Evolutionary conservation across 2,113 vertebrate species (phyloP).

Genomic region (Telmatochromis sp.): DNA sequence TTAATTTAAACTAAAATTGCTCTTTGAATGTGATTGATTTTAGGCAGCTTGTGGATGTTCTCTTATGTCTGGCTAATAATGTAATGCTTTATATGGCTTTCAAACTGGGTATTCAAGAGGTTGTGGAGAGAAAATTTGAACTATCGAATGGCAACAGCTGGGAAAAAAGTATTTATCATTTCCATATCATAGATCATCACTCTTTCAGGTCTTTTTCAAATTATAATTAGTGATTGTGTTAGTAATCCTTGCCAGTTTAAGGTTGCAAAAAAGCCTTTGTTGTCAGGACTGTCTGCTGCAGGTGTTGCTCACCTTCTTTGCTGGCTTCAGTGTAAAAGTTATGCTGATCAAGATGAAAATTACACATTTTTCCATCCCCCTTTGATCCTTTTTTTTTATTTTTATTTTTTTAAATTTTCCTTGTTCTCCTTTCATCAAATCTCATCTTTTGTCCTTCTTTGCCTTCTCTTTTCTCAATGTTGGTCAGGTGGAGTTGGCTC

Average conservation of each 20-base stretch:
- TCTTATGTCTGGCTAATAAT: neutral
- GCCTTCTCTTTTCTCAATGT: neutral
- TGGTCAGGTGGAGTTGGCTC: conserved; percentile 73
- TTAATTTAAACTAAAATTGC: neutral
- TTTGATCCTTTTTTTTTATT: neutral
- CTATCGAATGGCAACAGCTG: neutral
- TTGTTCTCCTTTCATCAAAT: neutral
- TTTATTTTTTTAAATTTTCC: fast-evolving
- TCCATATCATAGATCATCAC: neutral
- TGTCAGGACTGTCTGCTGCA: neutral
- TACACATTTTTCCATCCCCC: neutral
- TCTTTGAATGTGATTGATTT: neutral
- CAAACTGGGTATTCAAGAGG: neutral
- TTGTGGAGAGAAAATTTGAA: neutral
- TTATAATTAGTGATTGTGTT: neutral
- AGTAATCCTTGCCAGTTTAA: neutral
- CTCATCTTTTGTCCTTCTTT: neutral
- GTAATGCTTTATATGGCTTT: neutral
- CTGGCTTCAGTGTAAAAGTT: neutral
- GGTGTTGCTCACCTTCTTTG: neutral
- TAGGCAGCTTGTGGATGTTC: neutral
- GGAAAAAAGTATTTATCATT: neutral
- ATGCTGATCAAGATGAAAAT: neutral
- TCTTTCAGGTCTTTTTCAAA: neutral
- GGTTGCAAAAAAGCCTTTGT: neutral